Evolutionary conservation across 2,113 vertebrate species (phyloP), one percentile per base, ranked within the genome.

Genomic region (Cyphomyrus discorhynchus): DNA sequence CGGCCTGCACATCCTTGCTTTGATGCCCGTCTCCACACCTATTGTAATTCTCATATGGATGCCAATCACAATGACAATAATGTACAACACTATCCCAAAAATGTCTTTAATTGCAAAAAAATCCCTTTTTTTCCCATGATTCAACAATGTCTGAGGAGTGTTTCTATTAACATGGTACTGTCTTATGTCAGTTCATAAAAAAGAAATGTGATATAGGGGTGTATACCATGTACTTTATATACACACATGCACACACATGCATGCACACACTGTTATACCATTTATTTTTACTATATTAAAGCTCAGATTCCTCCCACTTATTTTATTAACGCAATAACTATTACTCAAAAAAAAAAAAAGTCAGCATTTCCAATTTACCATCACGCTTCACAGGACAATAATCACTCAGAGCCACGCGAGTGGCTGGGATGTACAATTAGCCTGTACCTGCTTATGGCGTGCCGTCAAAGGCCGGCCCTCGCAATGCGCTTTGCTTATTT

Each of bases 391-490:
- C 93, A 94, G 92, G 93, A 92, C 93, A 92, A 93, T 94, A 93
- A 96, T 96, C 95, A 96, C 95, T 96, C 95, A 96, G 94, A 92
- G 92, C 92, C 94, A 94, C 93, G 91, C 94, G 94, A 96, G 94
- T 96, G 94, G 96, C 94, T 95, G 93, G 94, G 96, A 95, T 96
- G 93, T 94, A 96, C 95, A 96, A 96, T 96, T 96, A 96, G 95
- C 92, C 94, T 94, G 93, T 95, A 96, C 96, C 96, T 96, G 95
- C 95, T 95, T 95, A 95, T 95, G 93, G 93, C 92, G 94, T 92
- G 93, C 95, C 95, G 95, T 96, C 95, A 96, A 93, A 94, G 93
- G 90, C 93, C 94, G 95, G 94, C 95, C 92, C 89, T 94, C 92
- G 95, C 94, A 94, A 92, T 88, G 93, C 93, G 93, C 94, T 95